These are phyloP conservation scores for Danio albolineatus DNA, from an alignment of 2,797 vertebrate species.

Conservation along the genomic window DNA sequence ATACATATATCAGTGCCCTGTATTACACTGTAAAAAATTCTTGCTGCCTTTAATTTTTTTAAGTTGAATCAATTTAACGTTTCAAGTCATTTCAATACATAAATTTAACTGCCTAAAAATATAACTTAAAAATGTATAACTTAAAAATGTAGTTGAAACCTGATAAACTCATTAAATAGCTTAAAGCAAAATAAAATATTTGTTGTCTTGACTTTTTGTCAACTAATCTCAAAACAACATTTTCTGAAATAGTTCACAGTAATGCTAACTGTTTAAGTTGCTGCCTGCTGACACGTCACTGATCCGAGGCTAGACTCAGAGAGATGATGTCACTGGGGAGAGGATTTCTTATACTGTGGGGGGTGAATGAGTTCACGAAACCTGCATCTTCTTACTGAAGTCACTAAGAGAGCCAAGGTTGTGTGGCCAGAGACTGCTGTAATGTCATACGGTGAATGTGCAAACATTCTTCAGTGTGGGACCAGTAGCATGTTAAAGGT, in stretches of 20 bases:
- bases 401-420: constrained; percentile 7
- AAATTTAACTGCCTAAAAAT: no score
- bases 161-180: no score
- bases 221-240: constrained; percentile 7
- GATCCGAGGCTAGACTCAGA: constrained; percentile 30
- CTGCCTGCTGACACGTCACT: constrained; percentile 21
- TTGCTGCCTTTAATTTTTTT: no score
- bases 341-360: constrained; percentile 25
- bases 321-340: constrained; percentile 17
- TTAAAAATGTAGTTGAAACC: no score
- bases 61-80: no score
- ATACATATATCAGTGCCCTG: no score
- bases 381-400: constrained; percentile 12
- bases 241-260: constrained; percentile 22
- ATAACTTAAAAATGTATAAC: no score
- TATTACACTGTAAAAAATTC: no score
- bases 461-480: background rate
- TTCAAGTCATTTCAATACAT: no score
- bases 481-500: background rate
- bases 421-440: constrained; percentile 22
- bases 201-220: no score
- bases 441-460: background rate
- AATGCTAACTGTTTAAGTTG: constrained; percentile 27
- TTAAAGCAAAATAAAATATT: no score
- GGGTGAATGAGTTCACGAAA: constrained; percentile 28